Evolutionary conservation across 2,888 invertebrate genomes (phyloP).

Genomic region (Rotaria sp.): DNA sequence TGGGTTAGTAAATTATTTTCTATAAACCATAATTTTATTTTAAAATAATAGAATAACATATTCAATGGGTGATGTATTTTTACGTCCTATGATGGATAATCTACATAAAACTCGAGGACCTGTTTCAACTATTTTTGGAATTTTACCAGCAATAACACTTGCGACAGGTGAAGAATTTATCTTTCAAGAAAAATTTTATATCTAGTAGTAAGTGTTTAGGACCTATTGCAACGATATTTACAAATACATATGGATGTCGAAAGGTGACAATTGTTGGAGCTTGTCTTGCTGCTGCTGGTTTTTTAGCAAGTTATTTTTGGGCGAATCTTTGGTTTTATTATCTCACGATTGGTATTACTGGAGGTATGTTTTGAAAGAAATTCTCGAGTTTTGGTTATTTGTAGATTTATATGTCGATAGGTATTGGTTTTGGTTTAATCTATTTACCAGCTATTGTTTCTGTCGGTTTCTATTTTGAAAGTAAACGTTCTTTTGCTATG

Average conservation of each 20-base stretch:
- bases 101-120: background rate
- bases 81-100: background rate
- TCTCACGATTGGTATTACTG: slow-evolving; percentile 84
- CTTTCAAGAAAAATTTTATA: too few species aligned
- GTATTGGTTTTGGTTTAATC: slow-evolving; percentile 88
- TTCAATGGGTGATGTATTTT: background rate
- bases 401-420: slow-evolving; percentile 55
- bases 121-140: background rate
- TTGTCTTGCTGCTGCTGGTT: slow-evolving; percentile 65
- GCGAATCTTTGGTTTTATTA: slow-evolving; percentile 74
- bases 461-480: slow-evolving; percentile 93
- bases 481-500: slow-evolving; percentile 83
- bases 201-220: slow-evolving; percentile 61
- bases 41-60: slow-evolving; percentile 9
- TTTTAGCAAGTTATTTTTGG: slow-evolving; percentile 74
- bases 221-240: slow-evolving; percentile 85
- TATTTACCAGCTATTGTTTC: slow-evolving; percentile 95
- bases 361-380: slow-evolving; percentile 59
- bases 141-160: slow-evolving; percentile 37
- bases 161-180: background rate
- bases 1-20: too few species aligned
- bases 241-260: slow-evolving; percentile 87
- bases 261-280: slow-evolving; percentile 81
- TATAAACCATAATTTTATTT: too few species aligned
- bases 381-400: background rate